Base-by-base conservation (phyloP, 2,888 invertebrate genomes). In the Ceriagrion tenellum region DNA sequence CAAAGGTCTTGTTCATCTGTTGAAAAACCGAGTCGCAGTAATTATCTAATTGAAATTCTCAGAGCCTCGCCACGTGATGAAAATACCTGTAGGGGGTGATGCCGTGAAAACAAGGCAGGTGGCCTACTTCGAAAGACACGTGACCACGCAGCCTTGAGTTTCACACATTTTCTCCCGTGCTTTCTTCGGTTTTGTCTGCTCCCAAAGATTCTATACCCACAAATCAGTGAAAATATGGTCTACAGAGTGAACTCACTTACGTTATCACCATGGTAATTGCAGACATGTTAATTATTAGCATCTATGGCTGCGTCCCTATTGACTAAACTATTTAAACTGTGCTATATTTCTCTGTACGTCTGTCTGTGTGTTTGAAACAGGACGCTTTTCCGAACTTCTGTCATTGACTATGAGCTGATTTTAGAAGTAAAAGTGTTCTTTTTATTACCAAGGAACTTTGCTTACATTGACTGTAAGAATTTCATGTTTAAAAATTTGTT, bases 31-130 rank as follows among this genome's bases (percentile, higher is more conserved):
- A 81, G 30, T 35, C 12, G 74, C 26, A 30, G 74, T 81, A 81
- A 81, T 81, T 81, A 35, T 35, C 74, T 81, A 81, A 81, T 81
- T 81, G 74, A 30, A 30, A 81, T 81, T 81, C 74, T 81, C 74
- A 81, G 74, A 35, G 35, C 74, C 74, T 30, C 74, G 35, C 59
- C 18, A 12, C 74, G 35, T 81, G 74, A 30, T 16, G 74, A 35
- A 81, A 30, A 81, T 81, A 30, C 74, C 74, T 30, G 30, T n/a
- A n/a, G 10, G 10, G 35, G 74, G 74, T 81, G 35, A 30, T 30
- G 74, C n/a, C 74, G 16, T 81, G 74, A 81, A 81, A 30, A 81
- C 74, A 81, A 81, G 35, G 30, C 35, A 23, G 35, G 35, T 81
- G 81, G 35, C 81, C 35, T 81, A 81, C 81, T 81, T 81, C 12